Percentiles rank a stretch among this genome's conserved stretches.
Evolutionary conservation across 2,113 vertebrate genomes (phyloP).

Genomic region (Terrapene triunguis): DNA sequence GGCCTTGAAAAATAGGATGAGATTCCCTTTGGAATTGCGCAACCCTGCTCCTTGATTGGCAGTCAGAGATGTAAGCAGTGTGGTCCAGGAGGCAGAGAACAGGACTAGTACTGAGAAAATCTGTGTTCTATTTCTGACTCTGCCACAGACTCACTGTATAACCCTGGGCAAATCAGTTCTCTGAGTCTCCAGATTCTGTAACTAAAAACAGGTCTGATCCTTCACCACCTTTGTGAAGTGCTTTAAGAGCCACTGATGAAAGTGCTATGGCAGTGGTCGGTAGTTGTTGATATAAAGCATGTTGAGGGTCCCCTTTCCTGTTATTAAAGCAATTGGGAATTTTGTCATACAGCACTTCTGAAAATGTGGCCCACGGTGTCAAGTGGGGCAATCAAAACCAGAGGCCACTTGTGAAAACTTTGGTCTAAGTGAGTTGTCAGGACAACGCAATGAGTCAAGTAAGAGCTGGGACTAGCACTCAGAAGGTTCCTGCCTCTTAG

Average conservation of each 20-base stretch:
- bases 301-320: not conserved
- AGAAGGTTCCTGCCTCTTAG: not conserved
- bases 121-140: not conserved
- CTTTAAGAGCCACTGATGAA: not conserved
- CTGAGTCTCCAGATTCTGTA: not conserved
- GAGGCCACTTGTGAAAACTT: not conserved
- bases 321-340: not conserved
- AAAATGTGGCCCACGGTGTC: not conserved
- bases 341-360: not conserved
- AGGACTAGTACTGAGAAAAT: not conserved
- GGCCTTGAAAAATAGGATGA: not conserved
- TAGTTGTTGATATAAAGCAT: not conserved
- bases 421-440: not conserved
- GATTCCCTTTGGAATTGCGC: not conserved
- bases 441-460: not conserved
- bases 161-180: not conserved
- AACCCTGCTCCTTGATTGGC: not conserved
- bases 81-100: not conserved
- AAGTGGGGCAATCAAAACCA: not conserved
- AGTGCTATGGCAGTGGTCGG: not conserved
- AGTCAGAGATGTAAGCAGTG: not conserved
- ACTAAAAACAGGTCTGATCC: fast-evolving
- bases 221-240: not conserved
- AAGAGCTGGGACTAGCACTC: not conserved
- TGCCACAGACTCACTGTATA: not conserved